Conservation (phyloP, 2,113 vertebrate species). For the Pionites leucogaster region DNA sequence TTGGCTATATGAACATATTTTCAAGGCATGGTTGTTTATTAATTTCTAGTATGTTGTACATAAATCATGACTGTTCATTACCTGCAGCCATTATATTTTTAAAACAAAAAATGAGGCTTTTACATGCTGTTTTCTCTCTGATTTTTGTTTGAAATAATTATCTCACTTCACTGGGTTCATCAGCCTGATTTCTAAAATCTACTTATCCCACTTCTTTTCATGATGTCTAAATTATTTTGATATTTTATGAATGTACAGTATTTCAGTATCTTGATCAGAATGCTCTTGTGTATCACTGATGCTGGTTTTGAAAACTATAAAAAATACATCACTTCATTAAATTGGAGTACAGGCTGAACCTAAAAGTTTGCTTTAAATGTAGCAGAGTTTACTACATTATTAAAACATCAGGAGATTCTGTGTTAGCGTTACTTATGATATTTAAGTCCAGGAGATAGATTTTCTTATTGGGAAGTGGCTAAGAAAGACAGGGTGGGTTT, state of each 20-base stretch:
- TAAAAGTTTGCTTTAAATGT: background rate
- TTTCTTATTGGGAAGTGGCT: background rate
- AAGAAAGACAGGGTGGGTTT: background rate
- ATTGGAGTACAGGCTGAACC: background rate
- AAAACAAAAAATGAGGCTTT: background rate
- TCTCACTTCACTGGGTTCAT: background rate
- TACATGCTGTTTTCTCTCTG: background rate
- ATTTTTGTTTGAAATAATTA: background rate
- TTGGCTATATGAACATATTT: background rate
- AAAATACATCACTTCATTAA: background rate
- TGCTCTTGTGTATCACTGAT: background rate
- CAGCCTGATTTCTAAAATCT: background rate
- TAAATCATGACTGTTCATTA: background rate
- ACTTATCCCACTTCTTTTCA: background rate
- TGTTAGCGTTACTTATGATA: background rate
- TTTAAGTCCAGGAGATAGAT: background rate
- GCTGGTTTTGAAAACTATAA: background rate
- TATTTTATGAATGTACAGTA: background rate
- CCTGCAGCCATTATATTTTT: background rate
- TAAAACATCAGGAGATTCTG: background rate
- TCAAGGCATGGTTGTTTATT: background rate
- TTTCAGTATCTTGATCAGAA: background rate
- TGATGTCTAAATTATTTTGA: background rate
- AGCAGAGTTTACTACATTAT: background rate
- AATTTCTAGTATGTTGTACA: background rate